Base-by-base conservation (phyloP, 2,113 vertebrate genomes). In the Athene cunicularia region DNA sequence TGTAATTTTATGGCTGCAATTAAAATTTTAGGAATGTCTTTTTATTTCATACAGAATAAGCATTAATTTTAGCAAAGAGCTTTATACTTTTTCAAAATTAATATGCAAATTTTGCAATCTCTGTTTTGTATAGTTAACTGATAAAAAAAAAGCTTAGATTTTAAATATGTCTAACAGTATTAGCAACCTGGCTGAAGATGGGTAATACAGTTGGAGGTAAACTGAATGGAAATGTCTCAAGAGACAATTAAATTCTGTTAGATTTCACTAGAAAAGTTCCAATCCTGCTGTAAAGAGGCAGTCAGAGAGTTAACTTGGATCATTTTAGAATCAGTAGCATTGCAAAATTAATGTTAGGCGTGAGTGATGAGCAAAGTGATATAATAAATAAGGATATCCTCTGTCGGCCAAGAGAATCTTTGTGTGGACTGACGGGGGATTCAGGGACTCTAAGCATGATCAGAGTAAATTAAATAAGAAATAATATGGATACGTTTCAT, bases 381-480 rank as follows among this genome's bases (percentile, higher is more conserved):
- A 33, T 63, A 82, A 79, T 87, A 87, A 90, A 94, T 58, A 92
- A 86, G 30, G 30, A 66, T 88, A 77, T 77, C 26, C 47, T 84
- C 58, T 80, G 43, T 55, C 84, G 72, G 23, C 80, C 68, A 89
- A 81, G 39, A 63, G 43, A 79, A 79, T 32, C 30, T 89, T 68
- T 86, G 35, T 35, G 45, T 63, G 22, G 37, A 28, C 41, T 71
- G 72, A 63, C 70, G 58, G 22, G 93, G 24, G 32, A 71, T 39
- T 77, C 66, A 24, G 56, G 24, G 67, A 67, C 56, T 63, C 14
- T 58, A 77, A 80, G 30, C 74, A 67, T 59, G 59, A 80, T 60
- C 26, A 74, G 71, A 86, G 70, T 76, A 95, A 95, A 95, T 95
- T 64, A 91, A 91, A 93, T 83, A 93, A 95, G 75, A 88, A 96